A percentile compares a stretch with the other conserved stretches of the same genome.
Conservation (phyloP, 1,140 invertebrate species). For the Conus betulinus region DNA sequence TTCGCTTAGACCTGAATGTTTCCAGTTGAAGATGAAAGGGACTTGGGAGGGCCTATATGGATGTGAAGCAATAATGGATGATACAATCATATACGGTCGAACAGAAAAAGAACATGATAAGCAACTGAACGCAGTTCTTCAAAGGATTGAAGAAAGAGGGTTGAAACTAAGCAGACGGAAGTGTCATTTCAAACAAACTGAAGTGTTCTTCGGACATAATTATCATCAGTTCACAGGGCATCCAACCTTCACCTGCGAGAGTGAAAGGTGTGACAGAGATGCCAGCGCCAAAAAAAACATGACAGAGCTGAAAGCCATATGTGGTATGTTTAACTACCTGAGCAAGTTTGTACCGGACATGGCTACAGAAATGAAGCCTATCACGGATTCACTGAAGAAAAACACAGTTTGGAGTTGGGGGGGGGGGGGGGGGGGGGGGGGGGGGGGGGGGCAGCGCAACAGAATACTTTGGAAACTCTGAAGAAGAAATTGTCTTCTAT, state of each 20-base stretch:
- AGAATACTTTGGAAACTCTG: slow-evolving; percentile 31
- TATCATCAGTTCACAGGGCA: slow-evolving; percentile 17
- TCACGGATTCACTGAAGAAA: slow-evolving; percentile 38
- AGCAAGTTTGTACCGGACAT: slow-evolving; percentile 32
- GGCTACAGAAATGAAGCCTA: slow-evolving; percentile 8
- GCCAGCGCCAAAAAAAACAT: slow-evolving; percentile 56
- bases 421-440: too few relatives aligned
- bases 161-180: slow-evolving; percentile 70
- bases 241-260: slow-evolving; percentile 70
- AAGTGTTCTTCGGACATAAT: slow-evolving; percentile 39
- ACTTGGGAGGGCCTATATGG: slow-evolving; percentile 37
- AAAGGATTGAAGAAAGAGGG: slow-evolving; percentile 48
- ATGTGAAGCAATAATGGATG: slow-evolving; percentile 53
- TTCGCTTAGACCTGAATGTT: slow-evolving; percentile 28
- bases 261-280: slow-evolving; percentile 50
- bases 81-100: slow-evolving; percentile 58
- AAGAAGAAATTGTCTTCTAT: slow-evolving; percentile 33
- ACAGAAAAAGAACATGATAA: slow-evolving; percentile 51
- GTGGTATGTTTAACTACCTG: slow-evolving; percentile 53
- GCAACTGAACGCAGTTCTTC: slow-evolving; percentile 54
- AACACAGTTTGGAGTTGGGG: too few relatives aligned
- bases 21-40: slow-evolving; percentile 38
- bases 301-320: background rate
- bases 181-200: slow-evolving; percentile 59
- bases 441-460: slow-evolving; percentile 34